phyloP scores from a whole-genome alignment of 2,888 invertebrate genomes.

The Eristalis pertinax region DNA sequence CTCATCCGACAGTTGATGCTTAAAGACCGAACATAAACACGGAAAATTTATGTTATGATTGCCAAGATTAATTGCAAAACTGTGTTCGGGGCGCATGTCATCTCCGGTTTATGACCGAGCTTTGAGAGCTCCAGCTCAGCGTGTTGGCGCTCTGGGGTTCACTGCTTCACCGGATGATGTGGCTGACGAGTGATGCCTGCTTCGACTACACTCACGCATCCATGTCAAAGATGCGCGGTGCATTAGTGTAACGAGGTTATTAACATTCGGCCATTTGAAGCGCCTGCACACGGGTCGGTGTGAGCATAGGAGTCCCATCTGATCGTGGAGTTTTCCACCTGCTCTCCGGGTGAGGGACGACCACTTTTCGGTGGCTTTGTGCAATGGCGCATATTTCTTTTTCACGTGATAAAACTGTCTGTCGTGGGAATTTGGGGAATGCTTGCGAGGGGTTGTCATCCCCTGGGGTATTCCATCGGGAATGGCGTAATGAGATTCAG shows the following conservation, averaged over 20 bases:
- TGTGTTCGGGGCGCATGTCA: slow-evolving; percentile 72
- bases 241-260: slow-evolving; percentile 34
- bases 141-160: slow-evolving; percentile 17
- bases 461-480: neutral
- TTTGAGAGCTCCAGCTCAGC: slow-evolving; percentile 38
- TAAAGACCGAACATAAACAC: slow-evolving; percentile 61
- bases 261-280: slow-evolving; percentile 26
- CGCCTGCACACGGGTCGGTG: neutral
- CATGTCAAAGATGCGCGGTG: neutral
- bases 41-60: slow-evolving; percentile 71
- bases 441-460: neutral
- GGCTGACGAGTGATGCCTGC: neutral
- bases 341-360: neutral
- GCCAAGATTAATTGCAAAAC: slow-evolving; percentile 72
- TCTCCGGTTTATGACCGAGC: slow-evolving; percentile 58
- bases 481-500: neutral
- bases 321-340: neutral
- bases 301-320: neutral
- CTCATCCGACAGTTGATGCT: slow-evolving; percentile 49
- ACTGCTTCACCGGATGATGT: slow-evolving; percentile 8
- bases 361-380: neutral
- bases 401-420: neutral
- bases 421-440: neutral
- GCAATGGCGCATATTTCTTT: neutral
- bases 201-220: slow-evolving; percentile 40